Evolutionary conservation across 2,113 vertebrate species (phyloP).

Genomic region (Podarcis raffonei): DNA sequence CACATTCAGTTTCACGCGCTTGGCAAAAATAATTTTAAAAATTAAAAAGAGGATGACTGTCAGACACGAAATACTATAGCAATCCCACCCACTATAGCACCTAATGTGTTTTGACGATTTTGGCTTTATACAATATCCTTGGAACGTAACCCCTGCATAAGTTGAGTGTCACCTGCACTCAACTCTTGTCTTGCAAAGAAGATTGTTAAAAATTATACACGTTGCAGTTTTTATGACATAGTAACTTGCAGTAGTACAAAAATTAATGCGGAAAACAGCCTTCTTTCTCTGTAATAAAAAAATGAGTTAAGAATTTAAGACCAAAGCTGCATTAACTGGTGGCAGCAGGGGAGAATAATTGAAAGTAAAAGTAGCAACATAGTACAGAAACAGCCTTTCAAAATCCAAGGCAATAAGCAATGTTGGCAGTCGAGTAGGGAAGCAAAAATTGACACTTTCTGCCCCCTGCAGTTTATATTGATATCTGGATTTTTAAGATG

Average conservation of each 20-base stretch:
- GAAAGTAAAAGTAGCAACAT: constrained; percentile 11
- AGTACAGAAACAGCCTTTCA: constrained; percentile 52
- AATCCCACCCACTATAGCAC: too few species aligned
- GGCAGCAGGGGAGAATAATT: background rate
- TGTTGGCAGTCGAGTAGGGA: constrained; percentile 16
- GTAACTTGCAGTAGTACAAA: background rate
- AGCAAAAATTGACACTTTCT: constrained; percentile 57
- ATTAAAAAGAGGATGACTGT: too few species aligned
- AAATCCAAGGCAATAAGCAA: constrained; percentile 55
- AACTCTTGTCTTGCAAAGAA: background rate
- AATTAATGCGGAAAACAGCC: background rate
- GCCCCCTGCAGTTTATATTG: constrained; percentile 65
- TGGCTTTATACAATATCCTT: background rate
- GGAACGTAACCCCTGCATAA: too few species aligned
- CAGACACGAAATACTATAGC: too few species aligned
- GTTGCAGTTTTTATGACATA: background rate
- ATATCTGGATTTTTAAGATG: constrained; percentile 48
- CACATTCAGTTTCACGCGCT: too few species aligned
- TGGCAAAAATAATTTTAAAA: too few species aligned
- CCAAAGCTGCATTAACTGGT: constrained; percentile 35
- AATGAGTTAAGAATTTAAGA: background rate
- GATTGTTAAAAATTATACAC: background rate
- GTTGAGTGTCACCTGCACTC: too few species aligned
- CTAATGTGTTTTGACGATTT: too few species aligned
- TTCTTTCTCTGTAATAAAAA: constrained; percentile 7